phyloP scores from a whole-genome alignment of 2,888 invertebrate species.

The Acleris emargana region DNA sequence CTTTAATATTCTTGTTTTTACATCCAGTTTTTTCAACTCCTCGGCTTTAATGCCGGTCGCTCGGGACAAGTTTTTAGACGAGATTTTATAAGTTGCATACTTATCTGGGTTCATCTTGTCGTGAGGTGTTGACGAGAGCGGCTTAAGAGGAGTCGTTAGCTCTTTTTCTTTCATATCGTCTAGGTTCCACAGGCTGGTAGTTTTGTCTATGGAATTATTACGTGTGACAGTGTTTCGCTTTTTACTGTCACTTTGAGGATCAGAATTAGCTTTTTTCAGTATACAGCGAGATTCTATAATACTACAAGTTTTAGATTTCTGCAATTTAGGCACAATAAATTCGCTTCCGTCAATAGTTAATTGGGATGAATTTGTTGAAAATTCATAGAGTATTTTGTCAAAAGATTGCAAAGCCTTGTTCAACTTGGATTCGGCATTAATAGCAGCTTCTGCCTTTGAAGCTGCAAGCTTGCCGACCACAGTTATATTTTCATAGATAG shows the following conservation, averaged over 20 bases:
- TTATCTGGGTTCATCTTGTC: conserved; percentile 77
- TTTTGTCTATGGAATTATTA: conserved; percentile 80
- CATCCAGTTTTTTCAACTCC: conserved; percentile 79
- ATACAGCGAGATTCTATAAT: conserved; percentile 88
- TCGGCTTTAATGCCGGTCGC: conserved; percentile 71
- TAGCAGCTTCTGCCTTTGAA: conserved; percentile 44
- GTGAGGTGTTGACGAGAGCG: conserved; percentile 60
- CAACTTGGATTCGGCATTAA: conserved; percentile 64
- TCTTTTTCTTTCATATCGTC: conserved; percentile 83
- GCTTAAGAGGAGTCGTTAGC: conserved; percentile 70
- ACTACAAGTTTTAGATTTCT: conserved; percentile 88
- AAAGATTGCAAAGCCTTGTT: conserved; percentile 78
- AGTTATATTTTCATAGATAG: conserved; percentile 78
- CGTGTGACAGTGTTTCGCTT: conserved; percentile 67
- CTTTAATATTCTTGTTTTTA: conserved; percentile 81
- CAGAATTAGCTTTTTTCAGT: conserved; percentile 83
- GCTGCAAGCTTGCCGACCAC: conserved; percentile 60
- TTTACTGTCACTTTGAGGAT: conserved; percentile 66
- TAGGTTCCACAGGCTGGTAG: conserved; percentile 84
- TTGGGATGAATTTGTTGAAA: conserved; percentile 62
- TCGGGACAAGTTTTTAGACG: conserved; percentile 70
- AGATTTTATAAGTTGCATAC: conserved; percentile 80
- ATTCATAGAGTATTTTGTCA: conserved; percentile 76
- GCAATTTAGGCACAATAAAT: conserved; percentile 83
- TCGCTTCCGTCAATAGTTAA: conserved; percentile 51